Percentiles rank a stretch among this genome's conserved stretches.
phyloP scores from a whole-genome alignment of 2,888 invertebrate species.

The Caprella mutica region DNA sequence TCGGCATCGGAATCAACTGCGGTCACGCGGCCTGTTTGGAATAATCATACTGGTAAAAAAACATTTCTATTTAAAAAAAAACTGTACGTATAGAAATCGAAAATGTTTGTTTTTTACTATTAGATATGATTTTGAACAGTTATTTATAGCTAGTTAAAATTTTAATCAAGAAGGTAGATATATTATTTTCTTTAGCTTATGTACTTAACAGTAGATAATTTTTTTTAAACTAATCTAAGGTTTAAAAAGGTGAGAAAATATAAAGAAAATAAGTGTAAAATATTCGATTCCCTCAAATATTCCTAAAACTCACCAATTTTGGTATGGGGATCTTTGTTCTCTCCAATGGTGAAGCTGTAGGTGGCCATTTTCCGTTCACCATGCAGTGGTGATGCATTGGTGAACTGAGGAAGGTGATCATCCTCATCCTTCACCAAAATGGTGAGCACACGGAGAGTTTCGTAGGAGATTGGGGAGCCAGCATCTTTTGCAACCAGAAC shows the following conservation, averaged over 20 bases:
- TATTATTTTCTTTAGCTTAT: no score
- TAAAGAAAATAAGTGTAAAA: background rate
- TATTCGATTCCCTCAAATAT: background rate
- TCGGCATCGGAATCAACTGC: constrained; percentile 67
- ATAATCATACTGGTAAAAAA: no score
- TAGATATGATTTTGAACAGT: no score
- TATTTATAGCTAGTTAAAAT: no score
- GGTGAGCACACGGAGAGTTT: constrained; percentile 60
- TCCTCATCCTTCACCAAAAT: constrained; percentile 66
- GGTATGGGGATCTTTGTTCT: constrained; percentile 26
- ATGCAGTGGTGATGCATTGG: constrained; percentile 40
- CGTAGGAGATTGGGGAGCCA: constrained; percentile 66
- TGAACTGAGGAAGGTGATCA: constrained; percentile 68
- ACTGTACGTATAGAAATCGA: no score
- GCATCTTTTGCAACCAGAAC: constrained; percentile 71
- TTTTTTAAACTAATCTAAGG: no score
- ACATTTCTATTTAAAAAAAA: no score
- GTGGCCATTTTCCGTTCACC: constrained; percentile 37
- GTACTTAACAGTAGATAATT: no score
- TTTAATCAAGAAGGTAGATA: no score
- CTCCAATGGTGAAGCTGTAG: constrained; percentile 30
- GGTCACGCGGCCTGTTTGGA: constrained; percentile 51
- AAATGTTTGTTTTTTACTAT: no score
- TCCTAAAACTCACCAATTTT: constrained; percentile 23
- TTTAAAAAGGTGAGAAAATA: background rate